Conservation (phyloP, 2,797 vertebrate species). For the Anniella stebbinsi region DNA sequence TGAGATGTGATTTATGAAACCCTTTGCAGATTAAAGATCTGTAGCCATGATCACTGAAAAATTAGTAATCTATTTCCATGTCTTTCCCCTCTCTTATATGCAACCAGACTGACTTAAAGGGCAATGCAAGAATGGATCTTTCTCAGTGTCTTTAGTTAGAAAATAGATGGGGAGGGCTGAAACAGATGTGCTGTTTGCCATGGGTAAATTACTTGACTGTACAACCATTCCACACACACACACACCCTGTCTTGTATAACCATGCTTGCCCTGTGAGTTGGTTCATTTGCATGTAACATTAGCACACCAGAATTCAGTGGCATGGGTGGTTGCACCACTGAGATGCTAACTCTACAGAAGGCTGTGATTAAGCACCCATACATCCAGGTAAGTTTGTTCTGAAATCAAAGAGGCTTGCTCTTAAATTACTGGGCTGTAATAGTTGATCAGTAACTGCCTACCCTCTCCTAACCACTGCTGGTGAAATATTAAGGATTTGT, state of each 20-base stretch:
- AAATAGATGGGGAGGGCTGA: not conserved
- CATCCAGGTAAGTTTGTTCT: not conserved
- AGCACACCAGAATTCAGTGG: not conserved
- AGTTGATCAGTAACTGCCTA: not conserved
- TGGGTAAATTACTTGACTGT: not conserved
- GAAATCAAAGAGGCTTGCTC: not conserved
- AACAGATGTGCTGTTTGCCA: not conserved
- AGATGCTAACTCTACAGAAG: not conserved
- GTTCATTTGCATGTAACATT: not conserved
- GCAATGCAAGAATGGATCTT: not conserved
- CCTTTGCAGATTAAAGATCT: not conserved
- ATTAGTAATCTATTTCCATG: not conserved
- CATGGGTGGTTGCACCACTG: not conserved
- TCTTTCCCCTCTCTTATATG: not conserved
- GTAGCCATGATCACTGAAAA: not conserved
- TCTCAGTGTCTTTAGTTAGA: not conserved
- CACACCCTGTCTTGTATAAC: not conserved
- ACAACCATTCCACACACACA: not conserved
- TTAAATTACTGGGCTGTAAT: not conserved
- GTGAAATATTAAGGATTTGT: slow-evolving; percentile 87
- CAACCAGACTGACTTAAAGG: not conserved
- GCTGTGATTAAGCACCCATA: not conserved
- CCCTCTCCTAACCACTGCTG: slow-evolving; percentile 58
- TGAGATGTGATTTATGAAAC: not conserved
- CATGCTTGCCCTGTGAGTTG: not conserved